These are phyloP conservation scores for Zaprionus nigranus DNA, from an alignment of 1,140 invertebrate genomes.

Conservation along the genomic window DNA sequence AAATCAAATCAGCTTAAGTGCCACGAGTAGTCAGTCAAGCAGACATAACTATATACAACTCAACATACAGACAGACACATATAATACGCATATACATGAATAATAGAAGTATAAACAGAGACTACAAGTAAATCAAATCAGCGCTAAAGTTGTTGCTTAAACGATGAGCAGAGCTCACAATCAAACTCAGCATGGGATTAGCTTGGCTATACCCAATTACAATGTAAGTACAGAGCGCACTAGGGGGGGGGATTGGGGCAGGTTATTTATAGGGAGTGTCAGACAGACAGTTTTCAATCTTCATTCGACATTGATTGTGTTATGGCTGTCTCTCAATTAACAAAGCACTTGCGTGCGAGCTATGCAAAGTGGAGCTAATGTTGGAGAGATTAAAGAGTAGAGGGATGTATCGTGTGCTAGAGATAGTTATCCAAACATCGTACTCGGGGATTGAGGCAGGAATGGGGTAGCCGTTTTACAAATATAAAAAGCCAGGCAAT, in stretches of 20 bases:
- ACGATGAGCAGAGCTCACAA: constrained; percentile 26
- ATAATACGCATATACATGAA: constrained; percentile 14
- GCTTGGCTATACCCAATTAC: constrained; percentile 3
- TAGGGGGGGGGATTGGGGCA: neutral
- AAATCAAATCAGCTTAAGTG: constrained; percentile 63
- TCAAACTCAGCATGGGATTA: constrained; percentile 23
- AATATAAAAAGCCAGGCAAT: too few species aligned
- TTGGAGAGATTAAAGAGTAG: too few species aligned
- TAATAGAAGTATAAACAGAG: constrained; percentile 14
- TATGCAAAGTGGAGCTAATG: neutral
- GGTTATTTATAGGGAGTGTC: neutral
- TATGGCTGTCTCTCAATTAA: neutral
- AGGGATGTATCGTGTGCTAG: too few species aligned
- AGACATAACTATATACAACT: constrained; percentile 32
- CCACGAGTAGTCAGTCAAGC: constrained; percentile 51
- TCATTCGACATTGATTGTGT: neutral
- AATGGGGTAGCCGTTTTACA: too few species aligned
- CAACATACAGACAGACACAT: constrained; percentile 37
- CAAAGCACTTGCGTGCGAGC: neutral
- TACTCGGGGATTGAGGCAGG: too few species aligned
- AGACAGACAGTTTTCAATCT: constrained; percentile 1
- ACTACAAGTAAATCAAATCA: constrained; percentile 48
- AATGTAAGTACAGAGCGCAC: neutral
- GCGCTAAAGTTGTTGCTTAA: constrained; percentile 28
- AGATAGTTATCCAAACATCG: too few species aligned